A percentile compares a stretch with the other conserved stretches of the same genome.
Evolutionary conservation across 1,140 invertebrate species (phyloP).

Genomic region (Zaprionus ornatus): DNA sequence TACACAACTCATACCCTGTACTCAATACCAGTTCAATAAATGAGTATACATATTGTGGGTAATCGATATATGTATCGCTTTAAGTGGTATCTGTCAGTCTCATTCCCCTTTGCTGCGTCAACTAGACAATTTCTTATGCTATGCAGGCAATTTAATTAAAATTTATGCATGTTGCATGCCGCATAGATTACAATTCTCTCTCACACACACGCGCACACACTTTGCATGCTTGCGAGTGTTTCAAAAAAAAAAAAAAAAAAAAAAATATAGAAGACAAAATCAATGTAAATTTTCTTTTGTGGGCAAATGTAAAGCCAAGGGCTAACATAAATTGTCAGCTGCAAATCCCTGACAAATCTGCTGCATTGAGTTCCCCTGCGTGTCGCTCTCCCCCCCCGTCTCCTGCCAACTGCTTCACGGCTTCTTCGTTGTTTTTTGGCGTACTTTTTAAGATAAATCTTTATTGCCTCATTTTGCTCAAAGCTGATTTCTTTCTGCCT

Average conservation of each 20-base stretch:
- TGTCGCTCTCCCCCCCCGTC: not conserved
- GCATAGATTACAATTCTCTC: conserved; percentile 58
- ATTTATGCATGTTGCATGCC: conserved; percentile 71
- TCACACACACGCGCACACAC: conserved; percentile 10
- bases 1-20: not conserved
- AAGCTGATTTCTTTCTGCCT: conserved; percentile 65
- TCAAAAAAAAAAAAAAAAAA: conserved; percentile 39
- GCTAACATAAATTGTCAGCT: conserved; percentile 72
- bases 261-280: conserved; percentile 3
- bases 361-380: conserved; percentile 59
- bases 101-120: not conserved
- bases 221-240: conserved; percentile 33
- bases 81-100: not conserved
- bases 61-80: not conserved
- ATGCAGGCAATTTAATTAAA: conserved; percentile 63
- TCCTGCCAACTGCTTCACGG: not conserved
- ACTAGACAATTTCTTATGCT: conserved; percentile 20
- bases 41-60: not conserved
- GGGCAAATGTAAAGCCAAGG: conserved; percentile 36
- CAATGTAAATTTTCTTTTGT: conserved; percentile 14
- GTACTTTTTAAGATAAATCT: conserved; percentile 68
- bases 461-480: conserved; percentile 79
- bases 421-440: conserved; percentile 34
- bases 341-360: conserved; percentile 80
- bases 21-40: not conserved